Conservation (phyloP, 2,113 vertebrate species). For the Cyrtonyx montezumae region DNA sequence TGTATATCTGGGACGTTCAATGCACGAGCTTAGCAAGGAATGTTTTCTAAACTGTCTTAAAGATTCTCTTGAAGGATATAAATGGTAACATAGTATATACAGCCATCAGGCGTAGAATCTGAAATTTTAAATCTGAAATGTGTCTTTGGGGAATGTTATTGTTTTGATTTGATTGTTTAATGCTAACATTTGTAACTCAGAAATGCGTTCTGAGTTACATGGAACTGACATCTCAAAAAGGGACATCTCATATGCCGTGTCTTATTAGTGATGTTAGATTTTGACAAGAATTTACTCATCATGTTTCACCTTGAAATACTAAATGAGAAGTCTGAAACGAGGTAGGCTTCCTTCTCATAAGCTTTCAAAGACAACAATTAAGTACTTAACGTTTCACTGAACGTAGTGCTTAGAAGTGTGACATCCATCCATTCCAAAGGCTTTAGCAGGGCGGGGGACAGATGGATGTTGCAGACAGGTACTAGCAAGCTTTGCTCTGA, state of each 20-base stretch:
- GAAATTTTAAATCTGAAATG: background rate
- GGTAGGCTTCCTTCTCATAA: background rate
- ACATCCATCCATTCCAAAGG: background rate
- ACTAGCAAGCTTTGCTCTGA: background rate
- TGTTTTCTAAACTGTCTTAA: background rate
- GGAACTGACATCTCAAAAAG: background rate
- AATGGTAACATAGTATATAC: background rate
- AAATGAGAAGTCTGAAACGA: background rate
- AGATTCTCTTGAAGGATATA: background rate
- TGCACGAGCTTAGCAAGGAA: background rate
- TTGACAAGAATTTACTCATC: no score
- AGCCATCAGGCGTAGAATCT: background rate
- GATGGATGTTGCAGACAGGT: background rate
- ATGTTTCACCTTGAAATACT: background rate
- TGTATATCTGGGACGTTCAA: background rate
- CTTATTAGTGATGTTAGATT: background rate
- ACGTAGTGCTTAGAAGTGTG: background rate
- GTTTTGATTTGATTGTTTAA: background rate
- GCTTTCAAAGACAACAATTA: background rate
- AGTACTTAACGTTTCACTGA: background rate
- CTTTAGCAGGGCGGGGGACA: background rate
- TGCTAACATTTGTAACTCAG: background rate
- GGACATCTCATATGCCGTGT: background rate
- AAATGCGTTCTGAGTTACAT: background rate
- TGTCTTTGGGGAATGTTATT: background rate